A percentile compares a stretch with the other conserved stretches of the same genome.
Conservation (phyloP, 2,888 invertebrate genomes). For the Anoncus sp. region DNA sequence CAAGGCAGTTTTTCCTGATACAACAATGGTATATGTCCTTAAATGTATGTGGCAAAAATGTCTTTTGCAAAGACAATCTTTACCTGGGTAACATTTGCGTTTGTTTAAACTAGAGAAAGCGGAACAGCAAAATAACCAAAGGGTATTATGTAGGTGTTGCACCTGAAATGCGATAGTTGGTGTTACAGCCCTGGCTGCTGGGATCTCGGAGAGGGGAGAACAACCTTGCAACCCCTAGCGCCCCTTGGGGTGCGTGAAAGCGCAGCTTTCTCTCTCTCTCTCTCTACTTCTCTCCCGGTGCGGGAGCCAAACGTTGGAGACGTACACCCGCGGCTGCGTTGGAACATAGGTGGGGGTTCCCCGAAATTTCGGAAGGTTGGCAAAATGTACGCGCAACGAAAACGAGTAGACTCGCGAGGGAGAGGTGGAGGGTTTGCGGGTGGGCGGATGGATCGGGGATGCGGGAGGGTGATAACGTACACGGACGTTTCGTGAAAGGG, state of each 20-base stretch:
- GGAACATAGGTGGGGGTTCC: constrained; percentile 62
- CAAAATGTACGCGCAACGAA: constrained; percentile 65
- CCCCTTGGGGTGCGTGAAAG: constrained; percentile 59
- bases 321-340: constrained; percentile 57
- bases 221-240: constrained; percentile 77
- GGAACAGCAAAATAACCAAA: background rate
- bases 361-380: constrained; percentile 75
- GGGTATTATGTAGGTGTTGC: constrained; percentile 18
- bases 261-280: constrained; percentile 45
- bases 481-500: constrained; percentile 61
- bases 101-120: background rate
- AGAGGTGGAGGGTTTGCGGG: constrained; percentile 48
- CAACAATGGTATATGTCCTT: too few species aligned
- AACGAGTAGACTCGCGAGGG: constrained; percentile 49
- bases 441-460: constrained; percentile 59
- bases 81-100: too few species aligned
- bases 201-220: constrained; percentile 72
- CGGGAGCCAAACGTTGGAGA: constrained; percentile 60
- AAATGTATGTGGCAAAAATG: too few species aligned
- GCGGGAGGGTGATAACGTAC: constrained; percentile 65
- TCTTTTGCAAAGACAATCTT: too few species aligned
- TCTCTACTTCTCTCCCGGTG: constrained; percentile 26
- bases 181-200: constrained; percentile 73
- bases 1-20: too few species aligned
- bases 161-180: constrained; percentile 40